Evolutionary conservation across 2,797 vertebrate species (phyloP), one percentile per base, ranked within the genome.

Genomic region (Coilia nasus): DNA sequence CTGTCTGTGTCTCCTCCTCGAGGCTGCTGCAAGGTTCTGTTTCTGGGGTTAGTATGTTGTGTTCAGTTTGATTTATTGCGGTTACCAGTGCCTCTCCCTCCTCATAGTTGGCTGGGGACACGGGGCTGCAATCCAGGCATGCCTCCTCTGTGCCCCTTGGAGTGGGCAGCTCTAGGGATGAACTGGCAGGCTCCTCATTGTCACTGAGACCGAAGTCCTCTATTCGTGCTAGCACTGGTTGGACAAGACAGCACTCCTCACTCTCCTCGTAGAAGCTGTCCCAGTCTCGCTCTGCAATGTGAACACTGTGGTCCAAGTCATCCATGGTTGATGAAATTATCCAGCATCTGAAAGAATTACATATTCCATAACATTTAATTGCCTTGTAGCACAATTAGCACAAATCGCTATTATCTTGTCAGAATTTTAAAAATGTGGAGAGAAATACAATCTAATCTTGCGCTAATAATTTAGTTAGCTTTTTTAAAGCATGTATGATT

Each of bases 271-370:
- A 94, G 92, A 99, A 99, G 88, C 93, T 95, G 0, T 93, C 94
- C 98, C 98, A 99, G 87, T 98, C 98, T 54, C 90, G 90, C 89
- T 98, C 97, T 2, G 95, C 96, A 87, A 98, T 96, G 91, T 95
- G 93, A 88, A 99, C 95, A 87, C 98, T 99, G 93, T 99, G 97
- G 92, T 98, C 97, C 71, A 99, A 96, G 91, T 99, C 97, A 89
- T 99, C 98, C 98, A 99, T 99, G 81, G 21, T 83, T 62, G 85
- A 50, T 12, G 19, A 54, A 17, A 47, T 86, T 14, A 23, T 89
- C 86, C 87, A 91, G 83, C 89, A 84, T 93, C 94, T 97, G 91
- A 47, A 91, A 93, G 88, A 86, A 85, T 93, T 92, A 0, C 90
- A 44, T 75, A 75, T 71, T 35, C 28, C 31, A 44, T 9, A 12